Conservation (phyloP, 2,113 vertebrate genomes). For the Egretta garzetta region DNA sequence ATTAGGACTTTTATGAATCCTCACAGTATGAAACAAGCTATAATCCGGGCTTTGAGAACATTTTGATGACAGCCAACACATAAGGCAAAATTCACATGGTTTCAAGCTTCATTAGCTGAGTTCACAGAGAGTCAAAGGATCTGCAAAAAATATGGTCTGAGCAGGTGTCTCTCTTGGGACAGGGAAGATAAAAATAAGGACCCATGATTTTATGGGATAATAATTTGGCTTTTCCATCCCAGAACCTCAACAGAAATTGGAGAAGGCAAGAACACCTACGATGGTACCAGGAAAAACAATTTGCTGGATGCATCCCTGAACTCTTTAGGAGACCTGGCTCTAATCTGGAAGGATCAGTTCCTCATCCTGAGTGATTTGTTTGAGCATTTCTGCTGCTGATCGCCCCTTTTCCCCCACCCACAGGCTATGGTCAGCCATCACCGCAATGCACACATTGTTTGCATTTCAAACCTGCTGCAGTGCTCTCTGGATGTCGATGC, state of each 20-base stretch:
- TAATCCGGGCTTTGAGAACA: neutral
- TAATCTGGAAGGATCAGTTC: neutral
- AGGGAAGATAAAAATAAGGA: neutral
- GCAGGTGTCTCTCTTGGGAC: neutral
- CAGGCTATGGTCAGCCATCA: rapidly evolving
- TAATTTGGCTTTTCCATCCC: neutral
- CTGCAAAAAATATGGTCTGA: neutral
- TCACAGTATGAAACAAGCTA: constrained; percentile 18
- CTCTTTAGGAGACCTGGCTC: neutral
- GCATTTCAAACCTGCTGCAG: constrained; percentile 88
- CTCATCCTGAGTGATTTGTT: neutral
- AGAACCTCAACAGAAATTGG: neutral
- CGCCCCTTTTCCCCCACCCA: rapidly evolving
- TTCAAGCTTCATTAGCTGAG: neutral
- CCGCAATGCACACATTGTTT: rapidly evolving
- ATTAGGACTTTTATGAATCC: neutral
- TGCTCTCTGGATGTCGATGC: constrained; percentile 97
- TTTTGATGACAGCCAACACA: neutral
- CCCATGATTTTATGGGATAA: neutral
- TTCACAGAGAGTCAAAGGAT: neutral
- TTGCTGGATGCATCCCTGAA: neutral
- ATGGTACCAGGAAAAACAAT: neutral
- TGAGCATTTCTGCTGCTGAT: neutral
- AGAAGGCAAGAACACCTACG: neutral
- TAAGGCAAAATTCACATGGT: neutral